A percentile compares a stretch with the other conserved stretches of the same genome.
Conservation (phyloP, 2,797 vertebrate species). For the Streptopelia turtur region DNA sequence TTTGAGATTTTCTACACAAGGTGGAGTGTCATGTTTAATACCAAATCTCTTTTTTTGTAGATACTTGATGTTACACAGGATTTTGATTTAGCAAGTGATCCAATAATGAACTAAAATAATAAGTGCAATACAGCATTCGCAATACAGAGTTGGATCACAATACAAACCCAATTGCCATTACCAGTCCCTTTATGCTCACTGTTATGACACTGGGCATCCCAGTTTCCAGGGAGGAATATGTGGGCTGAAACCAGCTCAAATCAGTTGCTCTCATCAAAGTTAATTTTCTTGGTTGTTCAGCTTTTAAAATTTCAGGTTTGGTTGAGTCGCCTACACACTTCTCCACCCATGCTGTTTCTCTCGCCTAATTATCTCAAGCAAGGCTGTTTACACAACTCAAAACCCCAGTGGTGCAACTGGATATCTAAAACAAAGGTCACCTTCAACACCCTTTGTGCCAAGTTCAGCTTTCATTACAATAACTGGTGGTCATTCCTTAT, state of each 20-base stretch:
- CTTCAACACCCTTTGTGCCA: neutral
- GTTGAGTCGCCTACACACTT: neutral
- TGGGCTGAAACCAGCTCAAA: neutral
- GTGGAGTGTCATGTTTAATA: neutral
- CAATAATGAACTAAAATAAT: neutral
- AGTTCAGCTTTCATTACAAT: neutral
- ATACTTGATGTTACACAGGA: neutral
- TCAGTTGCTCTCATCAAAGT: neutral
- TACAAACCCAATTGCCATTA: neutral
- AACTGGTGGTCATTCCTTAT: neutral
- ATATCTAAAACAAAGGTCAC: neutral
- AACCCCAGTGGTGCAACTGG: neutral
- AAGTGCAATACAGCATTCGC: neutral
- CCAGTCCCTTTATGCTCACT: neutral
- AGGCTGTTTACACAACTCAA: neutral
- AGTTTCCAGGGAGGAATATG: neutral
- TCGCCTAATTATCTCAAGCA: neutral
- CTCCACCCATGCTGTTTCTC: neutral
- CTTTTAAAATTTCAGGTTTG: neutral
- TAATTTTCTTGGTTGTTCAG: neutral
- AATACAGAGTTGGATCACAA: neutral
- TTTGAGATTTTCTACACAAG: neutral
- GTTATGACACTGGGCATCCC: accelerated
- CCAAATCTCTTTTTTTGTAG: neutral
- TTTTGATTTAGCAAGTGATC: neutral